A percentile compares a stretch with the other conserved stretches of the same genome.
These are phyloP conservation scores for Hormaphis cornu DNA, from an alignment of 1,140 invertebrate species.

Conservation along the genomic window DNA sequence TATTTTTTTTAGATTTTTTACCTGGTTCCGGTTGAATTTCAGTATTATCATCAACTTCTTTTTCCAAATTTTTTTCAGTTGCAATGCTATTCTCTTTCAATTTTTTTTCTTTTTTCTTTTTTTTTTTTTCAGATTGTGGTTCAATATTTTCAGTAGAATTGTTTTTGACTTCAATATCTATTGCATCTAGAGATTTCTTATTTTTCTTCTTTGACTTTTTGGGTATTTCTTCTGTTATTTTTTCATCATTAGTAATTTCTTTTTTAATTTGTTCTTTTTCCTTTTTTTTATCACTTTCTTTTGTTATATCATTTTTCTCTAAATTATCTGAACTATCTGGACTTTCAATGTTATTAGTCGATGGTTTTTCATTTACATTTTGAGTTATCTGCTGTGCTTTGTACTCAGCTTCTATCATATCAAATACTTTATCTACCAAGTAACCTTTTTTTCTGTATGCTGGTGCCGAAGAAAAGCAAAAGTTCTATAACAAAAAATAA, in stretches of 20 bases:
- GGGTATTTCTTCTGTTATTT: not conserved
- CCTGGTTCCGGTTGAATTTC: conserved; percentile 13
- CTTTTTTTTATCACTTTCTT: not conserved
- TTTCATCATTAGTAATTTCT: not conserved
- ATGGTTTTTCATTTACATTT: conserved; percentile 39
- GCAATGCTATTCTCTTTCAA: conserved; percentile 31
- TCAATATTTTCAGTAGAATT: not conserved
- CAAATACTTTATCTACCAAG: conserved; percentile 57
- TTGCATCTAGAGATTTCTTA: not conserved
- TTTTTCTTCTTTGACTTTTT: not conserved
- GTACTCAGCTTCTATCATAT: conserved; percentile 57
- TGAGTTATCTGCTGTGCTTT: conserved; percentile 46
- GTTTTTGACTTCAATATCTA: not conserved
- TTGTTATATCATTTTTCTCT: not conserved
- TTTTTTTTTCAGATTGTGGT: not conserved
- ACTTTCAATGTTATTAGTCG: conserved; percentile 31
- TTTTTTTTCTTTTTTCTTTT: not conserved
- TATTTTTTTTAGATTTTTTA: too few species aligned
- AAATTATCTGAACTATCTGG: not conserved
- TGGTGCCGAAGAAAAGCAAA: conserved; percentile 51
- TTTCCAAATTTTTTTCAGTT: not conserved
- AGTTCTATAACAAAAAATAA: conserved; percentile 47
- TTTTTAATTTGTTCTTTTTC: not conserved
- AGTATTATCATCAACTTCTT: conserved; percentile 12
- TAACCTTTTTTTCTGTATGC: conserved; percentile 47